A percentile compares a stretch with the other conserved stretches of the same genome.
These are phyloP conservation scores for Myzus persicae DNA, from an alignment of 1,140 invertebrate species.

Conservation along the genomic window DNA sequence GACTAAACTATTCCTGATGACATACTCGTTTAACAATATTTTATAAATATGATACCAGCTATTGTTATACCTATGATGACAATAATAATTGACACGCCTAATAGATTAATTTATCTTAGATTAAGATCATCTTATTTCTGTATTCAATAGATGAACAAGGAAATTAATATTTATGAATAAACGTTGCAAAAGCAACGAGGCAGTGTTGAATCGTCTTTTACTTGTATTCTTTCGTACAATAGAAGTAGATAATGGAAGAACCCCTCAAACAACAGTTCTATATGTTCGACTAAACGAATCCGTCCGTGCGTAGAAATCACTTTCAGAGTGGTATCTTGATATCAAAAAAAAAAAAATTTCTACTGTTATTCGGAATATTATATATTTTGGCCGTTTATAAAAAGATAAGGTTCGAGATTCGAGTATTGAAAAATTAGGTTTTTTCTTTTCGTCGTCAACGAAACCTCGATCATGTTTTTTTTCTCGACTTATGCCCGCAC, in stretches of 20 bases:
- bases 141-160: neutral
- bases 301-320: neutral
- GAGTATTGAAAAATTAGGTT: neutral
- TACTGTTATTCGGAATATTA: neutral
- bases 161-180: neutral
- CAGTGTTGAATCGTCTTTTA: neutral
- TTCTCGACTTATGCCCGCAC: neutral
- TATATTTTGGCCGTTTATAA: neutral
- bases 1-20: neutral
- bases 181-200: neutral
- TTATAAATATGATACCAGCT: neutral
- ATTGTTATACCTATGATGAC: neutral
- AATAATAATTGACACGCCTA: neutral
- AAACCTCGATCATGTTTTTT: neutral
- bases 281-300: neutral
- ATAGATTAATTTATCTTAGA: too few species aligned
- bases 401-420: neutral
- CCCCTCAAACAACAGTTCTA: neutral
- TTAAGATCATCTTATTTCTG: neutral
- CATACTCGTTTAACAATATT: neutral
- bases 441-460: neutral
- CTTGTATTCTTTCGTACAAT: neutral
- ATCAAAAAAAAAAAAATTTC: neutral
- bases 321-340: neutral
- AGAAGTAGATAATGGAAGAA: neutral